These are phyloP conservation scores for Delphinus delphis DNA, from an alignment of 2,113 vertebrate genomes.

Conservation along the genomic window DNA sequence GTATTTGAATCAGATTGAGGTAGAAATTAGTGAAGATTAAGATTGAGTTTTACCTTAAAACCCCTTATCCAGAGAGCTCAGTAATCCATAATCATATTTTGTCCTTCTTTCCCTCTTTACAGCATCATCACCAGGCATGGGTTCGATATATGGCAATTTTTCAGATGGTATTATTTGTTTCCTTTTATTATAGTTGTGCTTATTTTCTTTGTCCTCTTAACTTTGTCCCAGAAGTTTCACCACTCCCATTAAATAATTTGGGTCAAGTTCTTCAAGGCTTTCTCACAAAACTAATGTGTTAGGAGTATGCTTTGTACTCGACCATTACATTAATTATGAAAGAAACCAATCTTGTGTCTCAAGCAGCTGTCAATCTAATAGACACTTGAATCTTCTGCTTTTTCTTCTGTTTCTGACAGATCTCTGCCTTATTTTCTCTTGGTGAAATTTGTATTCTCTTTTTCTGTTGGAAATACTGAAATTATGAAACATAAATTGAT, in stretches of 20 bases:
- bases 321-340: neutral
- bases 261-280: neutral
- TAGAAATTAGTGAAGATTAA: conserved; percentile 36
- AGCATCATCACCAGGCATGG: conserved; percentile 31
- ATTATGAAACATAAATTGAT: conserved; percentile 34
- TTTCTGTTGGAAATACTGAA: conserved; percentile 35
- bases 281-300: neutral
- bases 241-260: conserved; percentile 23
- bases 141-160: conserved; percentile 26
- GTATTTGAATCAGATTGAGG: neutral
- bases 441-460: conserved; percentile 38
- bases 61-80: neutral
- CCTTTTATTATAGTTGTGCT: neutral
- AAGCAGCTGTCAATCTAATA: neutral
- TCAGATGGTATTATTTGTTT: conserved; percentile 46
- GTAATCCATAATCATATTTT: neutral
- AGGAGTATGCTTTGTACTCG: neutral
- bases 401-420: neutral
- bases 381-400: neutral
- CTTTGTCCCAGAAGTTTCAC: neutral
- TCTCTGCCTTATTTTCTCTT: conserved; percentile 1
- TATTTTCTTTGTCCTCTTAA: conserved; percentile 26
- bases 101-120: neutral
- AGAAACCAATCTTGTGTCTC: neutral
- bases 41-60: conserved; percentile 17